phyloP scores from a whole-genome alignment of 2,113 vertebrate species.

The Semnopithecus entellus region DNA sequence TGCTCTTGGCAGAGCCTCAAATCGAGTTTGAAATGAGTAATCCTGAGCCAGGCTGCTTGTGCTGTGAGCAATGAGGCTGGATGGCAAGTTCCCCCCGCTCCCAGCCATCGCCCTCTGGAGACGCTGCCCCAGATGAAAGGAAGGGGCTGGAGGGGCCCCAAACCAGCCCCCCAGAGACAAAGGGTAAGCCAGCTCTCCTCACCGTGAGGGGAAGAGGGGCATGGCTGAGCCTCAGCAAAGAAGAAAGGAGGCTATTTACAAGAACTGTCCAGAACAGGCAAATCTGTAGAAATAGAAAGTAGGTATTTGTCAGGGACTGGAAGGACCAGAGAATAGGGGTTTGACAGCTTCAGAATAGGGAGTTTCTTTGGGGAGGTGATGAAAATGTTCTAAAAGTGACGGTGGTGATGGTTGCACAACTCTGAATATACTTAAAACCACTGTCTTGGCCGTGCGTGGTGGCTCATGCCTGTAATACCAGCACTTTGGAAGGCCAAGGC shows the following conservation, averaged over 20 bases:
- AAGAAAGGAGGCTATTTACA: neutral
- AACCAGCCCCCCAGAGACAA: neutral
- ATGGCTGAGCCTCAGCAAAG: neutral
- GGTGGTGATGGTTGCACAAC: no score
- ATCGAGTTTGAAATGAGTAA: constrained; percentile 68
- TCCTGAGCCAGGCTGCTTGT: constrained; percentile 30
- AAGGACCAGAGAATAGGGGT: neutral
- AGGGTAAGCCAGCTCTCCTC: neutral
- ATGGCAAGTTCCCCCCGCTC: neutral
- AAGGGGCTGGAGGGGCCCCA: neutral
- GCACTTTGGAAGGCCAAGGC: no score
- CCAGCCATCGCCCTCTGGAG: neutral
- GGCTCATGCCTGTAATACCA: no score
- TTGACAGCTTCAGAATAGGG: neutral
- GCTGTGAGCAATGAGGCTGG: neutral
- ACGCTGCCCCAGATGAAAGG: neutral
- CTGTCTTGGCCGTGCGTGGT: no score
- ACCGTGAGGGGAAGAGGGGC: accelerated
- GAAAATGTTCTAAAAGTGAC: neutral
- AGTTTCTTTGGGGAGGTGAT: neutral
- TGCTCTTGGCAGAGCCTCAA: constrained; percentile 61
- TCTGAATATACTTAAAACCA: neutral
- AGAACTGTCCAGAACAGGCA: neutral
- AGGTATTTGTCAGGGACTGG: neutral
- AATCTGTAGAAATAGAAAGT: neutral